phyloP scores from a whole-genome alignment of 1,140 invertebrate species.

The Muscidifurax raptorellus region DNA sequence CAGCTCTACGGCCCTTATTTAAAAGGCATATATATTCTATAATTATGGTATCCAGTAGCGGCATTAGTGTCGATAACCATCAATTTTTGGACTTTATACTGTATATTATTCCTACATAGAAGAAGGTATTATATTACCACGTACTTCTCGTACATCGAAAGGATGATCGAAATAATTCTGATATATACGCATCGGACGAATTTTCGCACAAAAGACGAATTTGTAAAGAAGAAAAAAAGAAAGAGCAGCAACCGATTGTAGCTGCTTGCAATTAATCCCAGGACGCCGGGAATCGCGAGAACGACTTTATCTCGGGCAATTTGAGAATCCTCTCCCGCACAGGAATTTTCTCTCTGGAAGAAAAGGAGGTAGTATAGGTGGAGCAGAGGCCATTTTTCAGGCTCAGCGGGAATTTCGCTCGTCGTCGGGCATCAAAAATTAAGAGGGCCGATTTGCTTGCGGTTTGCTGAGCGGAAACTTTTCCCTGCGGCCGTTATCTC shows the following conservation, averaged over 20 bases:
- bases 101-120: too few species aligned
- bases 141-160: too few species aligned
- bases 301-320: conserved; percentile 40
- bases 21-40: too few species aligned
- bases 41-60: too few species aligned
- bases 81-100: too few species aligned
- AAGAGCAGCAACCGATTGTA: background rate
- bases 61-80: too few species aligned
- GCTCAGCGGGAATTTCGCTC: background rate
- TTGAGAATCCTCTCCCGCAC: conserved; percentile 14
- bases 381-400: background rate
- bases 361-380: background rate
- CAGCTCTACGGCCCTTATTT: too few species aligned
- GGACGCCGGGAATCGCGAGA: background rate
- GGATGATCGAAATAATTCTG: too few species aligned
- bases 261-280: conserved; percentile 33
- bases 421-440: background rate
- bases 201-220: too few species aligned
- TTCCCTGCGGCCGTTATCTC: background rate
- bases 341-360: background rate
- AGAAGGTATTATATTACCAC: too few species aligned
- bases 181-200: too few species aligned
- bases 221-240: background rate
- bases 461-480: background rate
- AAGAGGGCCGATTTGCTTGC: background rate